A percentile compares a stretch with the other conserved stretches of the same genome.
phyloP scores from a whole-genome alignment of 2,113 vertebrate genomes.

The Nesogale talazaci region DNA sequence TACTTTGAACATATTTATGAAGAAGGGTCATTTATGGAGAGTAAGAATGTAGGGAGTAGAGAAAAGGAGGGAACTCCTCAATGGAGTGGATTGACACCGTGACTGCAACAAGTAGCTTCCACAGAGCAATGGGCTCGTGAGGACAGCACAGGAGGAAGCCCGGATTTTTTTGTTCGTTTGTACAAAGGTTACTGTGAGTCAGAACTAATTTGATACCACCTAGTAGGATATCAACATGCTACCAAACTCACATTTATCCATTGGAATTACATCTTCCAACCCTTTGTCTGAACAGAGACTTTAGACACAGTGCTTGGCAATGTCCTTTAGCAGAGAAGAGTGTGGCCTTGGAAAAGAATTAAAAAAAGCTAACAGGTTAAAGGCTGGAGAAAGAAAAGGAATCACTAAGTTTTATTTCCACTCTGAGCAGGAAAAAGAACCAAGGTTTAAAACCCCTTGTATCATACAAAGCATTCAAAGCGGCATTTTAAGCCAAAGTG shows the following conservation, averaged over 20 bases:
- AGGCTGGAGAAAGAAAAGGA: constrained; percentile 32
- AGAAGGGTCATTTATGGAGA: background rate
- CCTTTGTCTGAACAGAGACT: constrained; percentile 9
- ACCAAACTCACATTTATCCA: background rate
- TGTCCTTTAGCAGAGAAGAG: constrained; percentile 54
- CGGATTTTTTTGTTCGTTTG: background rate
- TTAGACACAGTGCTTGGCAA: background rate
- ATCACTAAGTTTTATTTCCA: constrained; percentile 58
- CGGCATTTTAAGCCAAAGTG: constrained; percentile 69
- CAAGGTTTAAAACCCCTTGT: constrained; percentile 66
- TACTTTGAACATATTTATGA: background rate
- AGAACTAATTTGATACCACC: background rate
- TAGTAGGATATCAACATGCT: background rate
- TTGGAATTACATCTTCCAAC: constrained; percentile 18
- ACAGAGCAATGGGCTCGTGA: background rate
- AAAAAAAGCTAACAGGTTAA: background rate
- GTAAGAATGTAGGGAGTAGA: background rate
- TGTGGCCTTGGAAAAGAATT: constrained; percentile 38
- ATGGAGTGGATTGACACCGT: background rate
- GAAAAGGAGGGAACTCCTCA: background rate
- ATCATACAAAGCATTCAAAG: constrained; percentile 65
- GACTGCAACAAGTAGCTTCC: background rate
- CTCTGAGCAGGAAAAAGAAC: constrained; percentile 51
- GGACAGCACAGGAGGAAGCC: background rate
- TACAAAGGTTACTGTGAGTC: background rate